Percentiles rank a stretch among this genome's conserved stretches.
These are phyloP conservation scores for Drosophila neonasuta DNA, from an alignment of 2,888 invertebrate genomes.

Conservation along the genomic window DNA sequence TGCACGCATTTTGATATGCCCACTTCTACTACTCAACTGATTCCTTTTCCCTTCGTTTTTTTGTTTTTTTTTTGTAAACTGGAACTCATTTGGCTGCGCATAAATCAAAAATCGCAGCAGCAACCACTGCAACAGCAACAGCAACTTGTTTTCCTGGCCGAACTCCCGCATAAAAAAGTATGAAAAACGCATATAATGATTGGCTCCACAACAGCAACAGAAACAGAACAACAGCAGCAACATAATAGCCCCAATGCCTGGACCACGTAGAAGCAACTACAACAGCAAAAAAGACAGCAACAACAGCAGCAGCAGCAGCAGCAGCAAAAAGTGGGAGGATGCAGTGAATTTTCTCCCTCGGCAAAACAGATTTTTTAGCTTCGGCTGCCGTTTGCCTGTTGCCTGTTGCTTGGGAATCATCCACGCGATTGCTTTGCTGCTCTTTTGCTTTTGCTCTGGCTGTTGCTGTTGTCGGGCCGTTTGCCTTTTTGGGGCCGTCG, in stretches of 20 bases:
- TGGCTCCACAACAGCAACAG: conserved; percentile 54
- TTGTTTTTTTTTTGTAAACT: conserved; percentile 30
- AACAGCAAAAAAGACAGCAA: conserved; percentile 37
- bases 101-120: conserved; percentile 72
- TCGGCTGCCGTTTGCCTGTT: conserved; percentile 42
- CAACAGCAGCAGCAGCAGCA: conserved; percentile 43
- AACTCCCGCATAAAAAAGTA: conserved; percentile 75
- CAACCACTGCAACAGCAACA: conserved; percentile 33
- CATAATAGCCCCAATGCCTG: conserved; percentile 64
- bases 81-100: conserved; percentile 71
- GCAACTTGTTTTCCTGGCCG: conserved; percentile 30
- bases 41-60: conserved; percentile 33
- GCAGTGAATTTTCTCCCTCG: conserved; percentile 77
- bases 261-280: conserved; percentile 42
- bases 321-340: conserved; percentile 81
- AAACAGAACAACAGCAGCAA: conserved; percentile 26
- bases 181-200: conserved; percentile 77
- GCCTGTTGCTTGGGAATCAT: conserved; percentile 10
- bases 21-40: conserved; percentile 28
- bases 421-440: conserved; percentile 32
- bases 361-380: conserved; percentile 58
- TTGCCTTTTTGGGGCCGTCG: conserved; percentile 76
- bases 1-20: conserved; percentile 70
- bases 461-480: conserved; percentile 67
- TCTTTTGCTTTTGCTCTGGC: not conserved